phyloP scores from a whole-genome alignment of 2,888 invertebrate species.

The Leptura quadrifasciata region DNA sequence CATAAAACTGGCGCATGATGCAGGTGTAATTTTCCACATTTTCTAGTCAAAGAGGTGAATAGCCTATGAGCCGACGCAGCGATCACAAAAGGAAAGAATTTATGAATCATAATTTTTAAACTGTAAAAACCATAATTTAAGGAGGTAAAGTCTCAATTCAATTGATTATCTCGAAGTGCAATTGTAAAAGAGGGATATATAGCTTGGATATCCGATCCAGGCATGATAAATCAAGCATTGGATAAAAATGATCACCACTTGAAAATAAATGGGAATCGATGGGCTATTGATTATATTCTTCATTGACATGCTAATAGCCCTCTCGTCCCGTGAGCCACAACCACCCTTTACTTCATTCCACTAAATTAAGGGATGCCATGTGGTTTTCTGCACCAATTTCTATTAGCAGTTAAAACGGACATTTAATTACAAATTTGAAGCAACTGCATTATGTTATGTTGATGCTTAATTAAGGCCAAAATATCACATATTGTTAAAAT shows the following conservation, averaged over 20 bases:
- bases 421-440: constrained; percentile 1
- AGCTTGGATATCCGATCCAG: constrained; percentile 67
- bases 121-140: constrained; percentile 49
- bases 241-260: constrained; percentile 69
- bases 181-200: constrained; percentile 68
- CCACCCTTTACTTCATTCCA: constrained; percentile 32
- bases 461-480: not conserved
- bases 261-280: constrained; percentile 68
- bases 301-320: constrained; percentile 64
- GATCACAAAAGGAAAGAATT: not conserved
- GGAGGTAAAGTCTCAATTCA: constrained; percentile 51
- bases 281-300: constrained; percentile 67
- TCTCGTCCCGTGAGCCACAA: constrained; percentile 13
- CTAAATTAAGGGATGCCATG: constrained; percentile 35
- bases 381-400: constrained; percentile 29
- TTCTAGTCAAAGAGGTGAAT: not conserved
- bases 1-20: no score
- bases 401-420: constrained; percentile 12
- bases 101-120: constrained; percentile 31
- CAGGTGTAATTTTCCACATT: no score
- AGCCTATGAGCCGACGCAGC: not conserved
- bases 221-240: constrained; percentile 67
- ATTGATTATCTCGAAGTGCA: constrained; percentile 61
- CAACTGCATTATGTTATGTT: not conserved
- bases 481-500: not conserved